These are phyloP conservation scores for Octomys mimax DNA, from an alignment of 2,797 vertebrate genomes.

Conservation along the genomic window DNA sequence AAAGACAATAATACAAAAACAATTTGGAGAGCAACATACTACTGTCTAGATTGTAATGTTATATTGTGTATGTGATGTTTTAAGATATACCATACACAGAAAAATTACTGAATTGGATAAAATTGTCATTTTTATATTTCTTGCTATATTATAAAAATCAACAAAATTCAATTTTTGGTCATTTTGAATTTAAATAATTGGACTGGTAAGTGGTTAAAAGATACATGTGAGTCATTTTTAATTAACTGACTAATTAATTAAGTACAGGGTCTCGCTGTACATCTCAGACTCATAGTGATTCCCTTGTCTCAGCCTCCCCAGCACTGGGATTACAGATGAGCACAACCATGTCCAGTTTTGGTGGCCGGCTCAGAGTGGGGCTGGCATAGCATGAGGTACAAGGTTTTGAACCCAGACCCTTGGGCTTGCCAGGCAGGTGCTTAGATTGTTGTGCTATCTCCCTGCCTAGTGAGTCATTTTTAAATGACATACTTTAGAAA, in stretches of 20 bases:
- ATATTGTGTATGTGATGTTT: not conserved
- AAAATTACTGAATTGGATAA: not conserved
- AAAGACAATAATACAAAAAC: not conserved
- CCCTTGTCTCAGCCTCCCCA: no score
- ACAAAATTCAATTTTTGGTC: not conserved
- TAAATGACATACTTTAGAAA: slow-evolving; percentile 45
- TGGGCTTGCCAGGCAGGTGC: no score
- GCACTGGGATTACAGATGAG: no score
- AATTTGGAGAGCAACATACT: not conserved
- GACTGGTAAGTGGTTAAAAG: not conserved
- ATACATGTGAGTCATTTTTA: not conserved
- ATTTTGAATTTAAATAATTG: not conserved
- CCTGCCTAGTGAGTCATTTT: not conserved
- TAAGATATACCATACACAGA: not conserved
- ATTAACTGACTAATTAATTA: no score
- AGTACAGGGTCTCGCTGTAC: no score
- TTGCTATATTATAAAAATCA: not conserved
- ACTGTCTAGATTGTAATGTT: not conserved
- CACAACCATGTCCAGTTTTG: no score
- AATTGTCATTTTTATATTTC: not conserved
- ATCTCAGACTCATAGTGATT: no score
- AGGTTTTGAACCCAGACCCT: no score
- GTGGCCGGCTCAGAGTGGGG: no score
- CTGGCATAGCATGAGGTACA: no score
- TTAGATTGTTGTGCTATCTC: no score